Base-by-base conservation (phyloP, 92 coral and sea anemone genomes). In the Paramuricea clavata region DNA sequence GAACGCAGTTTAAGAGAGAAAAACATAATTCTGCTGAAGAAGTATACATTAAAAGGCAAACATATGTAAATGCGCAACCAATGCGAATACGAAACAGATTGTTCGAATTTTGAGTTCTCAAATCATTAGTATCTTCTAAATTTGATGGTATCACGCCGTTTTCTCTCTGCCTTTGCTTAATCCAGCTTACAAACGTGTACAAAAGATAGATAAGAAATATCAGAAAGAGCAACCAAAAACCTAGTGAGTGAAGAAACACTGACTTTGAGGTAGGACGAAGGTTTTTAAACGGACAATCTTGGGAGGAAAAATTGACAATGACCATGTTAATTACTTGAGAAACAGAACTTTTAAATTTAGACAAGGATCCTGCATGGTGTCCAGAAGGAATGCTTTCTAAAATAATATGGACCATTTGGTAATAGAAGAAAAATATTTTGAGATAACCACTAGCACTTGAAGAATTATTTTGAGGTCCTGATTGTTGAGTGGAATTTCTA, bases 1-100 rank as follows among this genome's bases (percentile, higher is more conserved):
- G 76, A 7, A 70, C 76, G 49, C 76, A 70, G 28, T n/a, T 39
- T 10, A 70, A 43, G 6, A 70, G 76, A 70, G 76, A 34, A 34
- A 70, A 70, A 36, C 43, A 39, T 49, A 70, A 70, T 43, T 70
- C 19, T 39, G 49, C 49, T 2, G 52, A 30, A 10, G 76, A 30
- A 32, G 50, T 15, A n/a, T 70, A 70, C 76, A 70, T 70, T 22
- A 70, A 43, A 39, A 70, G 76, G 12, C 26, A 70, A 43, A 70
- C 49, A 23, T 70, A 43, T 34, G 27, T 70, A 21, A 70, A 70
- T 2, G 49, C 76, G 19, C 76, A 70, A n/a, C 23, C 27, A 39
- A 70, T 70, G 27, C 76, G 76, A 30, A 70, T 19, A 34, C 27
- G 2, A 39, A 70, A 54, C 62, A n/a, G 12, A 34, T 30, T 31